Base-by-base conservation (phyloP, 2,113 vertebrate species). In the Todiramphus chloris region DNA sequence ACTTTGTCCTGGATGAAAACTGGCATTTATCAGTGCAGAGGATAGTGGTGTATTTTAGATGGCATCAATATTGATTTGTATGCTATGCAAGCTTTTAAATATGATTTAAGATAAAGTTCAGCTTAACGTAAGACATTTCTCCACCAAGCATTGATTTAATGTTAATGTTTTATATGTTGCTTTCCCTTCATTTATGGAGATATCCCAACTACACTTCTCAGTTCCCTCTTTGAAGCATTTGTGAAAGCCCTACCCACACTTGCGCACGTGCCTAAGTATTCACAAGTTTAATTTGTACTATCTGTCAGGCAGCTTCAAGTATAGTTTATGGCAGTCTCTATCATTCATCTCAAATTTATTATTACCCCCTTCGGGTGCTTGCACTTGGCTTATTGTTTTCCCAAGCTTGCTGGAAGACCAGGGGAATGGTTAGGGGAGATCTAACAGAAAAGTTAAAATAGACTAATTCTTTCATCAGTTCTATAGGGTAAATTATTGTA, bases 51-150 rank as follows among this genome's bases (percentile, higher is more conserved):
- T 94, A 83, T 96, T 96, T 96, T 87, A 95, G 93, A 97, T 94
- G 96, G 89, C 92, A 95, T 75, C 94, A 72, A 37, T 96, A 97
- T 97, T 95, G 95, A 97, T 96, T 96, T 89, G 92, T 97, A 95
- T 96, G 93, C 91, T 46, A 75, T 68, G 62, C 0, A 12, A 94
- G 94, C 93, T 97, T 96, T 95, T 92, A 93, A 95, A 91, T 92
- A 95, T 96, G 91, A 96, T 97, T 96, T 94, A 96, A 95, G 94
- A 81, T 95, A 95, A 96, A 95, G 88, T 83, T 96, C 78, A 91
- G 91, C 82, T 92, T 93, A 94, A 95, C n/a, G 9, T 76, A 95
- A 94, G 92, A 79, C 46, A 17, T 93, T 91, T 97, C 77, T 94
- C 66, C 58, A 82, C 50, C 67, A 94, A 92, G 58, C 83, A 97